These are phyloP conservation scores for Gobionotothen gibberifrons DNA, from an alignment of 2,797 vertebrate species.

Conservation along the genomic window DNA sequence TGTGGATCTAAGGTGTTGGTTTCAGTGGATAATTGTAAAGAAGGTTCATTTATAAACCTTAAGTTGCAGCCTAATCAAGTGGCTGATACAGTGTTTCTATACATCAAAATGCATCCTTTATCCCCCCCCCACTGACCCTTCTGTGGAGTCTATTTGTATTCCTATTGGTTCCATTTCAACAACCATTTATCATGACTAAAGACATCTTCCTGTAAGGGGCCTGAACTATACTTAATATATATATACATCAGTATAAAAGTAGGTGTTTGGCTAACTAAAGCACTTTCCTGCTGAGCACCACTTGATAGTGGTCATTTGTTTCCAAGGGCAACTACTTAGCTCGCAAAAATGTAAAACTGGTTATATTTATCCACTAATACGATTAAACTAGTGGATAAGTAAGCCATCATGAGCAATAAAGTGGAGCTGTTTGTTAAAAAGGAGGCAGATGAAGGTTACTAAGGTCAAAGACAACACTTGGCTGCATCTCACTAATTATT, in stretches of 20 bases:
- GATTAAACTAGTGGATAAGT: slow-evolving; percentile 15
- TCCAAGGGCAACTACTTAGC: background rate
- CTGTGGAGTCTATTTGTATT: slow-evolving; percentile 14
- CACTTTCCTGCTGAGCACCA: too few species aligned
- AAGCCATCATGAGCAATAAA: slow-evolving; percentile 25
- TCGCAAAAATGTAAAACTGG: background rate
- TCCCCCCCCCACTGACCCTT: background rate
- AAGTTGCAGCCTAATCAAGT: too few species aligned
- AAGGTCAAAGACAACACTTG: slow-evolving; percentile 61
- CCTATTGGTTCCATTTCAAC: background rate
- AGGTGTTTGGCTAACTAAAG: too few species aligned
- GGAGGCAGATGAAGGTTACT: slow-evolving; percentile 47
- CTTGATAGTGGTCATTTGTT: background rate
- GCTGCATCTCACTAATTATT: slow-evolving; percentile 60
- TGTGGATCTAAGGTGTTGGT: too few species aligned
- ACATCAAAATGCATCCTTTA: background rate
- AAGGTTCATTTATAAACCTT: background rate
- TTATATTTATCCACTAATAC: slow-evolving; percentile 10
- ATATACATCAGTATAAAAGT: too few species aligned
- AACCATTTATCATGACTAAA: slow-evolving; percentile 13
- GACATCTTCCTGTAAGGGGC: background rate
- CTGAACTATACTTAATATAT: too few species aligned
- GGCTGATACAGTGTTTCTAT: too few species aligned
- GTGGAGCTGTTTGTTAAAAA: slow-evolving; percentile 31
- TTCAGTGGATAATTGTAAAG: too few species aligned